A percentile compares a stretch with the other conserved stretches of the same genome.
Conservation (phyloP, 92 coral and sea anemone species). For the Siderastrea siderea region DNA sequence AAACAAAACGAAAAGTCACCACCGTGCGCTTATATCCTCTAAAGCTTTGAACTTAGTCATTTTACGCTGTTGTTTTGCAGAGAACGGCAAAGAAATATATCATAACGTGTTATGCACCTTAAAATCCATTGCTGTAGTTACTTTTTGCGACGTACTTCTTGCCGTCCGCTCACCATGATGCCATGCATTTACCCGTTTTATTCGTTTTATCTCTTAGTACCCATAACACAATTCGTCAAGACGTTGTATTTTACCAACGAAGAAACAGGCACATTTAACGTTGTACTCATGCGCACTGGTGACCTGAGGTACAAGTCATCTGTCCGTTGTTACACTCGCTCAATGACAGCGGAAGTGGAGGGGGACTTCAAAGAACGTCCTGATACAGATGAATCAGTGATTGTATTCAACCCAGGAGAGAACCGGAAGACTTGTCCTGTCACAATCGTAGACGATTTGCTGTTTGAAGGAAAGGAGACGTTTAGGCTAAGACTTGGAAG, state of each 20-base stretch:
- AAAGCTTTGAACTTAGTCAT: too few species aligned
- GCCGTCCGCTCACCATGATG: too few species aligned
- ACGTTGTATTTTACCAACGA: conserved; percentile 66
- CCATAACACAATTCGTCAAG: conserved; percentile 83
- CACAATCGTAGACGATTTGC: conserved; percentile 73
- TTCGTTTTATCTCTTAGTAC: conserved; percentile 62
- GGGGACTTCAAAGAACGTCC: conserved; percentile 88
- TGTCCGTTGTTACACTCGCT: conserved; percentile 94
- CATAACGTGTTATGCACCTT: too few species aligned
- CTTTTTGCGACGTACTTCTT: too few species aligned
- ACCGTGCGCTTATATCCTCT: too few species aligned
- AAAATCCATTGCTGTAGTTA: too few species aligned
- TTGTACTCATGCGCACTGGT: conserved; percentile 86
- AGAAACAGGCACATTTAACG: conserved; percentile 64
- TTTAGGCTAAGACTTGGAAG: conserved; percentile 80
- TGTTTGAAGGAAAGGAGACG: conserved; percentile 78
- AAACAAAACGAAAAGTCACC: too few species aligned
- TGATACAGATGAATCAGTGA: conserved; percentile 75
- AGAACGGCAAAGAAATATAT: too few species aligned
- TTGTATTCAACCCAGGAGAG: conserved; percentile 86
- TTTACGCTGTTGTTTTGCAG: too few species aligned
- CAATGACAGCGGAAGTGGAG: conserved; percentile 82
- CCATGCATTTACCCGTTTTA: too few species aligned
- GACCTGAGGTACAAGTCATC: conserved; percentile 79
- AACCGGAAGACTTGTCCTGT: conserved; percentile 81